A percentile compares a stretch with the other conserved stretches of the same genome.
These are phyloP conservation scores for Heliothis peltigera DNA, from an alignment of 2,888 invertebrate species.

Conservation along the genomic window DNA sequence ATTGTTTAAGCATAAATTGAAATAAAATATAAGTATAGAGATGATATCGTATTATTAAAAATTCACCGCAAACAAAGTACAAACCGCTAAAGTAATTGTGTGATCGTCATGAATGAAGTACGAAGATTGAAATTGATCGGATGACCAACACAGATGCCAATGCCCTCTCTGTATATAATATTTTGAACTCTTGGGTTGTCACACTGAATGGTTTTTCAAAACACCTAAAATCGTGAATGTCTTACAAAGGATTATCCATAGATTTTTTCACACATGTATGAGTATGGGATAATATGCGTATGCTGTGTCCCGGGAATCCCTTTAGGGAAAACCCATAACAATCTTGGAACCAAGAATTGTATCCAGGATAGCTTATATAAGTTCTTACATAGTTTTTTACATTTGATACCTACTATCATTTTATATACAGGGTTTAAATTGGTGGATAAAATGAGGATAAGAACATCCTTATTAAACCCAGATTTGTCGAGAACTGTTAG, in stretches of 20 bases:
- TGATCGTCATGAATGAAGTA: conserved; percentile 17
- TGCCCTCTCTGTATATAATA: neutral
- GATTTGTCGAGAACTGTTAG: too few relatives aligned
- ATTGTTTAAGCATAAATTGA: conserved; percentile 38
- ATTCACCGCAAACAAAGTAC: conserved; percentile 1
- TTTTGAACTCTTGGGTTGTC: neutral
- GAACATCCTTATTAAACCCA: too few relatives aligned
- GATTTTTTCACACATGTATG: neutral
- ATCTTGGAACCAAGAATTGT: neutral
- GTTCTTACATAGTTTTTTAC: neutral
- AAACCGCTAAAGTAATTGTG: conserved; percentile 5
- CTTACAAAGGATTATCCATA: neutral
- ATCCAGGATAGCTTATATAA: neutral
- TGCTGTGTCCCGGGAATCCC: neutral
- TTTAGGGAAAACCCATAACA: neutral
- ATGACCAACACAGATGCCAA: conserved; percentile 5
- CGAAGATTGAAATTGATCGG: conserved; percentile 5
- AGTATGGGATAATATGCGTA: neutral
- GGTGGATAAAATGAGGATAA: too few relatives aligned
- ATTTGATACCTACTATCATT: too few relatives aligned
- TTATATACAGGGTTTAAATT: too few relatives aligned
- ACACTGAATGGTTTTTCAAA: too few relatives aligned
- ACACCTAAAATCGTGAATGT: too few relatives aligned
- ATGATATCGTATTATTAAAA: conserved; percentile 27
- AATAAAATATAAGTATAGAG: conserved; percentile 54